phyloP scores from a whole-genome alignment of 2,113 vertebrate species.

The Mirza zaza region DNA sequence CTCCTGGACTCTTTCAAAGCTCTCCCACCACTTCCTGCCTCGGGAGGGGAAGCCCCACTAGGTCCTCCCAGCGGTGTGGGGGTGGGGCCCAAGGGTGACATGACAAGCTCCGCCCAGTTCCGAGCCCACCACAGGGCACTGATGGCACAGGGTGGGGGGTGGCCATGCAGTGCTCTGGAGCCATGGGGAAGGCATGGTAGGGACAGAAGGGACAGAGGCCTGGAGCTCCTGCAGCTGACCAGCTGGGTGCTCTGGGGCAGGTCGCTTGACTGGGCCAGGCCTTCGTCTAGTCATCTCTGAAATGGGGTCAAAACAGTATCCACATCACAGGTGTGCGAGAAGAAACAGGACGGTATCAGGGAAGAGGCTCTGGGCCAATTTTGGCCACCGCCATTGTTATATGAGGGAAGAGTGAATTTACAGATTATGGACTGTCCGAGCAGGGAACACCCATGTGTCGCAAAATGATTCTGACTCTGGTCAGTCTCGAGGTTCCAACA shows the following conservation, averaged over 20 bases:
- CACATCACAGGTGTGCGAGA: background rate
- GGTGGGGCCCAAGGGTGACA: background rate
- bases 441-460: accelerated
- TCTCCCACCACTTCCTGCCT: slow-evolving; percentile 73
- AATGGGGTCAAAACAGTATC: background rate
- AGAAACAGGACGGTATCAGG: background rate
- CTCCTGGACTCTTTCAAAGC: slow-evolving; percentile 18
- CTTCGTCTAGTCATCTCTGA: background rate
- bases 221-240: background rate
- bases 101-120: background rate
- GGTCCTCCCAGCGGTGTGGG: background rate
- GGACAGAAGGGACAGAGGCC: background rate
- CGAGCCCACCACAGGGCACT: background rate
- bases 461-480: background rate
- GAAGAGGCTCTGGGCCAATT: background rate
- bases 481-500: accelerated
- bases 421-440: background rate
- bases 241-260: background rate
- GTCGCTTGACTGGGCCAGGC: background rate
- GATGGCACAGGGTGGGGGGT: background rate
- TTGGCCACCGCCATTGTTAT: background rate
- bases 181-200: no score
- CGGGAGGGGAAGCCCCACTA: slow-evolving; percentile 50
- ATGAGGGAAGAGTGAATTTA: background rate
- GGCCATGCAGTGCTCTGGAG: background rate